Percentiles rank a stretch among this genome's conserved stretches.
These are phyloP conservation scores for Callimico goeldii DNA, from an alignment of 2,797 vertebrate genomes.

Conservation along the genomic window DNA sequence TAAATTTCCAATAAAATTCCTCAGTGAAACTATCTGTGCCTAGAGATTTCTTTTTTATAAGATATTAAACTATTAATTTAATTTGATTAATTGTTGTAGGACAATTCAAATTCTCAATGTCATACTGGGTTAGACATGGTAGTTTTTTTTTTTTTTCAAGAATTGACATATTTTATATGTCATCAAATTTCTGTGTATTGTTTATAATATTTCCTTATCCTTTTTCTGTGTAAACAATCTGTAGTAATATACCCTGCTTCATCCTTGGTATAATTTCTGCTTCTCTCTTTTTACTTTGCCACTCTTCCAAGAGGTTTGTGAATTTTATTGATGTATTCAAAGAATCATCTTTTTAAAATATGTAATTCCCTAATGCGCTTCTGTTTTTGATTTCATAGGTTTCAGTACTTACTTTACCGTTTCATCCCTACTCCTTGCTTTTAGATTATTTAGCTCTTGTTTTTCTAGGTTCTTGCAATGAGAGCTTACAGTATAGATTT, in stretches of 20 bases:
- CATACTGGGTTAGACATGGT: background rate
- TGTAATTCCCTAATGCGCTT: background rate
- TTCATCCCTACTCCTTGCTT: background rate
- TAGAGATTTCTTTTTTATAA: background rate
- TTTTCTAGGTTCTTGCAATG: background rate
- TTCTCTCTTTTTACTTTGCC: background rate
- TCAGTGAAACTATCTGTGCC: background rate
- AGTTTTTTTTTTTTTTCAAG: background rate
- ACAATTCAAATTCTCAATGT: background rate
- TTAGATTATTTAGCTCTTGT: background rate
- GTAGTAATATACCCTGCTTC: background rate
- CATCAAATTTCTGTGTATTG: background rate
- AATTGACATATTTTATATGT: background rate
- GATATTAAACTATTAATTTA: background rate
- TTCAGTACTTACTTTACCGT: background rate
- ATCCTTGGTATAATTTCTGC: background rate
- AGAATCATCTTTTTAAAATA: background rate
- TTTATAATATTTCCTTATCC: background rate
- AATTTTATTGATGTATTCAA: background rate
- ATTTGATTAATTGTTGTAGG: background rate
- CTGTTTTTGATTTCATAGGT: background rate
- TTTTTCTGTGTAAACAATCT: background rate
- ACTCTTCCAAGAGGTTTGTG: background rate
- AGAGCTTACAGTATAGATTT: background rate
- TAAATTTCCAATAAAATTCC: background rate